Evolutionary conservation across 2,888 invertebrate species (phyloP).

Genomic region (Proisotoma minuta): DNA sequence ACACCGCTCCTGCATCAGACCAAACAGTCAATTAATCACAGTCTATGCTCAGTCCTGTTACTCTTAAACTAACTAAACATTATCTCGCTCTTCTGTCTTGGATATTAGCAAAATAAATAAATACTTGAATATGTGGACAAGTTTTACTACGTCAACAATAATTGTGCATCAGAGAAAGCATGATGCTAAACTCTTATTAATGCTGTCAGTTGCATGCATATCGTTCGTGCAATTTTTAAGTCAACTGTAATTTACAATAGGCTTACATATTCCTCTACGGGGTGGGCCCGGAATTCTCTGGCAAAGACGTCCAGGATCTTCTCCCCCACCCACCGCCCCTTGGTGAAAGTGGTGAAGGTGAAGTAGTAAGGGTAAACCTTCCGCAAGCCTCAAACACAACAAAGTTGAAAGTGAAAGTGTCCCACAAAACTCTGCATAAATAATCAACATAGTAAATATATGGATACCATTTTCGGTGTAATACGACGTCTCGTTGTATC

Average conservation of each 20-base stretch:
- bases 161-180: too few relatives aligned
- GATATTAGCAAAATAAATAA: too few relatives aligned
- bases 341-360: constrained; percentile 92
- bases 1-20: constrained; percentile 68
- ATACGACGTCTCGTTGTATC: constrained; percentile 90
- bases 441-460: background rate
- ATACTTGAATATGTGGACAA: too few relatives aligned
- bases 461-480: constrained; percentile 88
- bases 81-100: background rate
- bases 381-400: constrained; percentile 66
- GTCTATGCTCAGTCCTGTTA: too few relatives aligned
- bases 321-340: constrained; percentile 67
- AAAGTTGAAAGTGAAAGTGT: constrained; percentile 6
- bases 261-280: constrained; percentile 75
- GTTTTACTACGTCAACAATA: too few relatives aligned
- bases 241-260: too few relatives aligned
- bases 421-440: background rate
- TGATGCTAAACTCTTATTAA: too few relatives aligned
- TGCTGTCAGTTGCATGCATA: too few relatives aligned
- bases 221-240: too few relatives aligned
- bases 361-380: constrained; percentile 97
- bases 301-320: constrained; percentile 88
- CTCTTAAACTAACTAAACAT: background rate
- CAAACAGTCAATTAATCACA: constrained; percentile 25
- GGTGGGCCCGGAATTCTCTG: constrained; percentile 88